A percentile compares a stretch with the other conserved stretches of the same genome.
These are phyloP conservation scores for Puma concolor DNA, from an alignment of 2,113 vertebrate species.

Conservation along the genomic window DNA sequence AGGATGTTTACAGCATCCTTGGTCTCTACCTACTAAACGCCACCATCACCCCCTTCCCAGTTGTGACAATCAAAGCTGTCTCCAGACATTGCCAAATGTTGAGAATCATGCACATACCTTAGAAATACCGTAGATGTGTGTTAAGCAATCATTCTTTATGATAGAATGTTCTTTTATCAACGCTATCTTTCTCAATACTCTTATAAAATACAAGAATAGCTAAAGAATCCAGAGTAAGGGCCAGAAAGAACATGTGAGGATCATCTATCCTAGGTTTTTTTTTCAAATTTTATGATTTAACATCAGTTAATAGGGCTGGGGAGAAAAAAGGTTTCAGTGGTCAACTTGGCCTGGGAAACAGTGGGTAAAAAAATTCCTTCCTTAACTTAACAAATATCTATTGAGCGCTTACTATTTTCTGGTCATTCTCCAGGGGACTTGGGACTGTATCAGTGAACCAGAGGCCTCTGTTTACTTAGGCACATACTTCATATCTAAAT, in stretches of 20 bases:
- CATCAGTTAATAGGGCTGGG: not conserved
- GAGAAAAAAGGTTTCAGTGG: not conserved
- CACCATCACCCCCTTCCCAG: not conserved
- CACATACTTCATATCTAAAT: not conserved
- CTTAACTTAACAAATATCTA: not conserved
- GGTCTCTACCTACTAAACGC: no score
- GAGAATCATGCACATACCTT: not conserved
- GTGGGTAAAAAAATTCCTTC: not conserved
- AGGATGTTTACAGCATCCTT: not conserved
- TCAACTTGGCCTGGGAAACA: not conserved
- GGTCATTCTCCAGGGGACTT: not conserved
- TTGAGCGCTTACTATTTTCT: not conserved
- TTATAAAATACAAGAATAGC: not conserved
- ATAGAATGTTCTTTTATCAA: not conserved
- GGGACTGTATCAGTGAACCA: not conserved
- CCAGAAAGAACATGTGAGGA: not conserved
- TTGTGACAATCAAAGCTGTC: not conserved
- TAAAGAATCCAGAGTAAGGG: not conserved
- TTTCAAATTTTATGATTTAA: not conserved
- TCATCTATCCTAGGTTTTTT: not conserved
- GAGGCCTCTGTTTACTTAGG: not conserved
- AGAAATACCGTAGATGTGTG: not conserved
- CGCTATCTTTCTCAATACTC: not conserved
- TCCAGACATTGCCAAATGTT: not conserved
- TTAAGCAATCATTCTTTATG: not conserved